Evolutionary conservation across 2,888 invertebrate genomes (phyloP).

Genomic region (Agrochola litura): DNA sequence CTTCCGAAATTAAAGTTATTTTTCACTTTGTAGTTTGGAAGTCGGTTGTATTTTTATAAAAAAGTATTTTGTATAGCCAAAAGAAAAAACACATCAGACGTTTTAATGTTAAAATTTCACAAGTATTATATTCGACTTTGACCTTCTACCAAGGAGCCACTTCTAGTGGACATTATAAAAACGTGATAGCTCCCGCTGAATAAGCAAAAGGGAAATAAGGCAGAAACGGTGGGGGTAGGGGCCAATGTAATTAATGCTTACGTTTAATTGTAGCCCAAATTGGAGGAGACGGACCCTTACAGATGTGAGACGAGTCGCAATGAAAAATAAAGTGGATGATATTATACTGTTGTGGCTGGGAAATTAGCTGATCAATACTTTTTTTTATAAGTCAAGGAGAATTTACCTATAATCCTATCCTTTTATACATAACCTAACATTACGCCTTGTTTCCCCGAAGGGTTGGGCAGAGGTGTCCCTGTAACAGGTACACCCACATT

Average conservation of each 20-base stretch:
- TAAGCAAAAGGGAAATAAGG: constrained; percentile 89
- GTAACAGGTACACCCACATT: too few relatives aligned
- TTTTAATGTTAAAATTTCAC: background rate
- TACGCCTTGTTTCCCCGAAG: too few relatives aligned
- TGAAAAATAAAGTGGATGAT: constrained; percentile 75
- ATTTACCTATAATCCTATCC: too few relatives aligned
- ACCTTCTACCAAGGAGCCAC: constrained; percentile 46
- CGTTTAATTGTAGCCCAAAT: constrained; percentile 88
- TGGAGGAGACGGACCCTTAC: constrained; percentile 81
- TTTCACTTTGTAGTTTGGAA: too few relatives aligned
- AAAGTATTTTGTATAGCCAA: background rate
- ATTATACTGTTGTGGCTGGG: constrained; percentile 52
- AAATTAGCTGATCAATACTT: constrained; percentile 39
- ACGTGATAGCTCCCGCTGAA: constrained; percentile 80
- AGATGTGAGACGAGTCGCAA: constrained; percentile 74
- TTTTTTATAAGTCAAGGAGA: background rate
- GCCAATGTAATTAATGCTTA: constrained; percentile 89
- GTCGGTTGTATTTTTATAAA: too few relatives aligned
- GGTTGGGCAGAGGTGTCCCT: too few relatives aligned
- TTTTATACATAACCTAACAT: too few relatives aligned
- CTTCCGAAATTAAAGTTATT: too few relatives aligned
- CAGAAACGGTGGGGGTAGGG: constrained; percentile 76
- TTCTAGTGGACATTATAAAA: constrained; percentile 69
- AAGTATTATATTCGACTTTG: background rate
- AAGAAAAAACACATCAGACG: background rate